Conservation (phyloP, 2,797 vertebrate species). For the Lates japonicus region DNA sequence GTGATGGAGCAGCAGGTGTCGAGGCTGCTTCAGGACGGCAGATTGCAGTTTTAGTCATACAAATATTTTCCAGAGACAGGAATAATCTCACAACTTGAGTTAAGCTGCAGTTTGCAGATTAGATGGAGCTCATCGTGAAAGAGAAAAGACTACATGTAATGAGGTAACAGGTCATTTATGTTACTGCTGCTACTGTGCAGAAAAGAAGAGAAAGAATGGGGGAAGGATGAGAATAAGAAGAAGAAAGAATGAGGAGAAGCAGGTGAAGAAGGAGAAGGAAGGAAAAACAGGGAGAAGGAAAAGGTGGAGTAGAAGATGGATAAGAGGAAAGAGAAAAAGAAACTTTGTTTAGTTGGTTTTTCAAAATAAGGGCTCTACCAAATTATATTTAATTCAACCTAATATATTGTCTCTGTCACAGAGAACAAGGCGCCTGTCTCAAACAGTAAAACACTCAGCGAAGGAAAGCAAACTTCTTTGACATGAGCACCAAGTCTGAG, state of each 20-base stretch:
- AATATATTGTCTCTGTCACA: too few species aligned
- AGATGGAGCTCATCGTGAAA: background rate
- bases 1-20: background rate
- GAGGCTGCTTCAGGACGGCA: background rate
- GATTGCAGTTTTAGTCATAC: constrained; percentile 9
- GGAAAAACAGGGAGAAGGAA: too few species aligned
- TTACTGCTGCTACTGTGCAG: too few species aligned
- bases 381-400: background rate
- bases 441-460: background rate
- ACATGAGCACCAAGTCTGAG: background rate
- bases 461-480: background rate
- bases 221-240: background rate
- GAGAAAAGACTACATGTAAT: too few species aligned
- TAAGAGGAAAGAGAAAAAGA: background rate
- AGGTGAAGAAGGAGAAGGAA: background rate
- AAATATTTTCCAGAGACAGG: background rate
- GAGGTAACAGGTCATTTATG: too few species aligned
- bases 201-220: too few species aligned
- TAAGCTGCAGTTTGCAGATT: background rate
- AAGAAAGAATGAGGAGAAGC: background rate
- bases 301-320: background rate
- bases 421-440: too few species aligned
- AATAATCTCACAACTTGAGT: background rate
- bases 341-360: background rate
- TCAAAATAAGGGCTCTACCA: background rate